Conservation (phyloP, 2,113 vertebrate genomes). For the Epinephelus moara region DNA sequence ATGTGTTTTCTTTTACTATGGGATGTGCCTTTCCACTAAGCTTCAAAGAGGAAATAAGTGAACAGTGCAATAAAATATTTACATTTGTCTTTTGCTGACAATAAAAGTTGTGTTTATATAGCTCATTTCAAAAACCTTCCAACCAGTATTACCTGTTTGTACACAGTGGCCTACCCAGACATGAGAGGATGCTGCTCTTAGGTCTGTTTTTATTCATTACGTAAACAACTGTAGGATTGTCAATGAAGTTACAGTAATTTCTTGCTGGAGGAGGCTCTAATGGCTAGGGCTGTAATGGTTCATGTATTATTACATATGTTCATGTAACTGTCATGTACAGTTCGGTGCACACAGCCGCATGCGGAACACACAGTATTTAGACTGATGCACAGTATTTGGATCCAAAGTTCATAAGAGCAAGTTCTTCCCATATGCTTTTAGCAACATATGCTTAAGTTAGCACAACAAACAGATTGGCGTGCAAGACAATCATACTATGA, state of each 20-base stretch:
- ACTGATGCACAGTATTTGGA: too few species aligned
- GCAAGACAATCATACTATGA: too few species aligned
- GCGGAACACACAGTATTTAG: too few species aligned
- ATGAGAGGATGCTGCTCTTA: not conserved
- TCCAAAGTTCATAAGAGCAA: too few species aligned
- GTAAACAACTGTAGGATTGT: not conserved
- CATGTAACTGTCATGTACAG: too few species aligned
- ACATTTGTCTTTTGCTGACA: not conserved
- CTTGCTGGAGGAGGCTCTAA: not conserved
- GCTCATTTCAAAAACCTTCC: slow-evolving; percentile 9
- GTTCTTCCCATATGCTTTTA: too few species aligned
- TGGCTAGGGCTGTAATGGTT: too few species aligned
- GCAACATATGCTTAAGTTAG: too few species aligned
- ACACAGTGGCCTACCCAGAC: not conserved
- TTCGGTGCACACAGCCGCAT: too few species aligned
- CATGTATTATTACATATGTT: too few species aligned
- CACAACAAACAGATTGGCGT: too few species aligned
- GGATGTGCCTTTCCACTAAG: not conserved
- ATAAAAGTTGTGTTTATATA: not conserved
- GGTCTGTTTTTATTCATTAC: not conserved
- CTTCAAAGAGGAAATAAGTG: slow-evolving; percentile 36
- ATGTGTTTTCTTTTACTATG: slow-evolving; percentile 17
- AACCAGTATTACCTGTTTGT: too few species aligned
- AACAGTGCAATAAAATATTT: slow-evolving; percentile 16
- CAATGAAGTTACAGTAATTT: slow-evolving; percentile 1